phyloP scores from a whole-genome alignment of 2,888 invertebrate genomes.

The Tipula confusa region DNA sequence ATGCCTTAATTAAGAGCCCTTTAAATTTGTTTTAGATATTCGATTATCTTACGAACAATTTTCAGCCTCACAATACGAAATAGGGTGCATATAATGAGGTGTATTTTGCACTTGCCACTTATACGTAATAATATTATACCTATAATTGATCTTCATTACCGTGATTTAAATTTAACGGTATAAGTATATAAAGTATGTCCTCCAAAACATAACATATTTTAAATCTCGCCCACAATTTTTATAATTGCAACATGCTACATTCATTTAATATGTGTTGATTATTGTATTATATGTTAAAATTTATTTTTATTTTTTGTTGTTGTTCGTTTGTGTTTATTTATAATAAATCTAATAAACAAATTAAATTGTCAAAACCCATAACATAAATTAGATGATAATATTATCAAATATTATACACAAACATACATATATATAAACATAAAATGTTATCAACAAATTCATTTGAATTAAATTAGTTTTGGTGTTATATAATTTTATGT shows the following conservation, averaged over 20 bases:
- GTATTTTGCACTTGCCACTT: no score
- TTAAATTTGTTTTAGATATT: no score
- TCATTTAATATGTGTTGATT: slow-evolving; percentile 12
- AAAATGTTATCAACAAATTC: slow-evolving; percentile 25
- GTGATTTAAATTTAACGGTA: no score
- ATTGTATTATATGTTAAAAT: neutral
- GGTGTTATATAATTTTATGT: neutral
- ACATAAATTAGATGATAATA: slow-evolving; percentile 20
- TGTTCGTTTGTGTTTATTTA: neutral
- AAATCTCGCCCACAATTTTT: neutral
- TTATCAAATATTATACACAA: neutral
- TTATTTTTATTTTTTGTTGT: no score
- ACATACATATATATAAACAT: neutral
- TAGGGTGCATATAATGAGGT: no score
- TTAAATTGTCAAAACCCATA: neutral
- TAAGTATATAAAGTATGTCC: no score
- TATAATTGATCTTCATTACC: no score
- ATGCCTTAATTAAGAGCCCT: no score
- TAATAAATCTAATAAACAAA: slow-evolving; percentile 12
- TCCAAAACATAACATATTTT: neutral
- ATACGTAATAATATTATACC: no score
- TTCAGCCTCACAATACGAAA: no score
- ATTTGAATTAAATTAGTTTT: slow-evolving; percentile 25
- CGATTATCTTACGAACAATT: no score
- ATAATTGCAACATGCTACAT: neutral